A percentile compares a stretch with the other conserved stretches of the same genome.
Conservation (phyloP, 1,140 invertebrate species). For the Cherax destructor region DNA sequence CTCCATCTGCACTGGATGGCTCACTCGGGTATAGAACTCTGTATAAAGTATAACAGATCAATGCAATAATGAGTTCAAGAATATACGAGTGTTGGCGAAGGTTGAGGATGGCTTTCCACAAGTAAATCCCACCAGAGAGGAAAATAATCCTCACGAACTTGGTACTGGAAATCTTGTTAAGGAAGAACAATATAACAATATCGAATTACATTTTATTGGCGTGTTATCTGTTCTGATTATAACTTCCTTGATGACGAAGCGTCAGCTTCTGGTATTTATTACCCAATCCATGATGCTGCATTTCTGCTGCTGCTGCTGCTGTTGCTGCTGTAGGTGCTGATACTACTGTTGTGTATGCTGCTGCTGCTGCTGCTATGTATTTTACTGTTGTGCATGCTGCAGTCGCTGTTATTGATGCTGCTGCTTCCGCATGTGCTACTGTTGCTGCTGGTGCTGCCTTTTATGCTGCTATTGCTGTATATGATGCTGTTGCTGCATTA, state of each 20-base stretch:
- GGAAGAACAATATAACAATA: conserved; percentile 2
- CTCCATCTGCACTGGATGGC: no score
- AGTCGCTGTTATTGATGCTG: background rate
- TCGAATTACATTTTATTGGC: background rate
- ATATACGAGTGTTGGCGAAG: no score
- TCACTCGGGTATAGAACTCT: no score
- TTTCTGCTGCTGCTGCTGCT: background rate
- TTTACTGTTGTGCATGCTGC: no score
- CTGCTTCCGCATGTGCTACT: background rate
- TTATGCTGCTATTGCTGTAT: no score
- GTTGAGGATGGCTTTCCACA: no score
- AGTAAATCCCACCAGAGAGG: background rate
- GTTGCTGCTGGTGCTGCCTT: background rate
- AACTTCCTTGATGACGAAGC: background rate
- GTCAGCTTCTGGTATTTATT: background rate
- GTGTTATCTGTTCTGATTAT: conserved; percentile 3
- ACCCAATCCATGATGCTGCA: background rate
- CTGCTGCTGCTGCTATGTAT: no score
- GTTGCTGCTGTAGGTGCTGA: no score
- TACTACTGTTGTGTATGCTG: no score
- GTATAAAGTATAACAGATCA: no score
- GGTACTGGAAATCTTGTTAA: background rate
- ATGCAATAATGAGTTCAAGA: no score
- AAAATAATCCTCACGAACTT: background rate
- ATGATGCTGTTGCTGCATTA: background rate